Base-by-base conservation (phyloP, 1,140 invertebrate species). In the Fopius arisanus region DNA sequence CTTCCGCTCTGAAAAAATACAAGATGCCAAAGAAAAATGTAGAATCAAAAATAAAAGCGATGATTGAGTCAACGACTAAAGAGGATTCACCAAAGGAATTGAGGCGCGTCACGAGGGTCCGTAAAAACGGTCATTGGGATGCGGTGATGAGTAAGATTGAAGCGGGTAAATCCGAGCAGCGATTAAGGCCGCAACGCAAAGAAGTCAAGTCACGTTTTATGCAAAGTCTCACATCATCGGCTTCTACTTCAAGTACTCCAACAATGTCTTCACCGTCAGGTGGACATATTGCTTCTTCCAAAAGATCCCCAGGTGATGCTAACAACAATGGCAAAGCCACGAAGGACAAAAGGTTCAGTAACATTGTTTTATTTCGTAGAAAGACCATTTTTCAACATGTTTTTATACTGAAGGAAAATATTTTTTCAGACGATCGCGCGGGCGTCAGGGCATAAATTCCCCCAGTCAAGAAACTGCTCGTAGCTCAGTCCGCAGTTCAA, bases 111-210 rank as follows among this genome's bases (percentile, higher is more conserved):
- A 83, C 84, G 14, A 82, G 87, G 66, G 79, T 75, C 31, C 83
- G 88, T 14, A 90, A 90, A 73, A 85, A 78, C 5, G 92, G 92
- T 0, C 90, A 93, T 68, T 94, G 94, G 90, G 94, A 95, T 80
- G 94, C 92, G 51, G 92, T 95, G 41, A 93, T 94, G 91, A 94
- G 92, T 85, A 95, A 95, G 86, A 94, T 94, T 66, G 91, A 92
- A 23, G 93, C 92, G 78, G 91, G 91, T 37, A 93, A 94, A 80
- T 90, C 87, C 21, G 92, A 93, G 77, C 90, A 92, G 73, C 91
- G 92, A 80, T 89, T 86, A n/a, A 93, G 92, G 77, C 90, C 86
- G 0, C 82, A 90, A 9, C 91, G 92, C 63, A 95, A 94, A 83
- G 94, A 96, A 82, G 92, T 96, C 26, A 95, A 95, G 82, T 94